These are phyloP conservation scores for Grantiella picta DNA, from an alignment of 2,113 vertebrate species.

Conservation along the genomic window DNA sequence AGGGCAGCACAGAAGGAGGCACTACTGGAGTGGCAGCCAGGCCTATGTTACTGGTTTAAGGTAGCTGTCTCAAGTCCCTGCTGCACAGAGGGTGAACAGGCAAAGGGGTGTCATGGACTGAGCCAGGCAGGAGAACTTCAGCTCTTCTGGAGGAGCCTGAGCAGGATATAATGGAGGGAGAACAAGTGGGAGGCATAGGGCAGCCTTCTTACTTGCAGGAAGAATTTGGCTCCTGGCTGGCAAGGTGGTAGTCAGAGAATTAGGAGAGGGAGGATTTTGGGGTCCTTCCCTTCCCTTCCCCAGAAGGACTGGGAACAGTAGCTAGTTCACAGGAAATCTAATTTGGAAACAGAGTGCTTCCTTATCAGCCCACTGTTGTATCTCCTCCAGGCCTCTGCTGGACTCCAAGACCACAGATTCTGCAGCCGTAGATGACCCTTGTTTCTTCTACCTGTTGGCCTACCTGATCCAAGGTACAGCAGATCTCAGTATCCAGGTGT, in stretches of 20 bases:
- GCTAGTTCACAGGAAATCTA: neutral
- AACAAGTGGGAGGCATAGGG: neutral
- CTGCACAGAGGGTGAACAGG: neutral
- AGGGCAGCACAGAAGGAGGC: neutral
- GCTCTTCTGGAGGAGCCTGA: neutral
- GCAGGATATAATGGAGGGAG: neutral
- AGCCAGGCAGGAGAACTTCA: neutral
- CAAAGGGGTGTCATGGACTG: neutral
- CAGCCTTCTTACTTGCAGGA: neutral
- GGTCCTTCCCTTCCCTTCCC: neutral
- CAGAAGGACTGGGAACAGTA: neutral
- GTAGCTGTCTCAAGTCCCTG: neutral
- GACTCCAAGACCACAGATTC: constrained; percentile 65
- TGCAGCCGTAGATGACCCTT: neutral
- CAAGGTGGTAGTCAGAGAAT: neutral
- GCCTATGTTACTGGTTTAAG: neutral
- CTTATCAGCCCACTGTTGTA: neutral
- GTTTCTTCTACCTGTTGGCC: constrained; percentile 82
- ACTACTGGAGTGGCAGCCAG: neutral
- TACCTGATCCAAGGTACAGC: constrained; percentile 80
- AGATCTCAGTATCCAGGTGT: neutral
- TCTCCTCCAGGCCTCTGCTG: constrained; percentile 53
- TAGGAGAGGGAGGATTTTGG: neutral
- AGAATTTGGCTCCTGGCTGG: neutral
- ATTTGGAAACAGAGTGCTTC: neutral